phyloP scores from a whole-genome alignment of 2,797 vertebrate genomes.

The Oreortyx pictus region DNA sequence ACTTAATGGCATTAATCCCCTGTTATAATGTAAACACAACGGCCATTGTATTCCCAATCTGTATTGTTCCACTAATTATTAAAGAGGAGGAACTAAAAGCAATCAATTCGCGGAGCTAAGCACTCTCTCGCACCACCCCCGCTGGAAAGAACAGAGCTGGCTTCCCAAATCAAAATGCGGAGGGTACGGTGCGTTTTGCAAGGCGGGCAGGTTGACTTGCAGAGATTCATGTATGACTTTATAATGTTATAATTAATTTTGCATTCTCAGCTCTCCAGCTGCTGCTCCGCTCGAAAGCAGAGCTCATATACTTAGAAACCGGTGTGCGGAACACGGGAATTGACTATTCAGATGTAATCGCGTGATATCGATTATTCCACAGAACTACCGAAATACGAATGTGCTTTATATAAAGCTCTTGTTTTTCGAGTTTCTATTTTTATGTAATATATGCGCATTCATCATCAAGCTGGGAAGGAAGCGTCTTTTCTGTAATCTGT shows the following conservation, averaged over 20 bases:
- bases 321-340: constrained; percentile 54
- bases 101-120: constrained; percentile 57
- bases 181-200: constrained; percentile 12
- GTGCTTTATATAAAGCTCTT: not conserved
- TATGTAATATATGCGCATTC: constrained; percentile 39
- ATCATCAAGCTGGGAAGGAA: constrained; percentile 33
- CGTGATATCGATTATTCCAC: constrained; percentile 65
- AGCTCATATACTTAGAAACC: constrained; percentile 60
- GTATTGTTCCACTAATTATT: constrained; percentile 75
- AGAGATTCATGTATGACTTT: constrained; percentile 43
- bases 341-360: constrained; percentile 70
- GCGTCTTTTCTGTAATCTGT: constrained; percentile 55
- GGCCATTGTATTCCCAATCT: constrained; percentile 72
- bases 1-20: constrained; percentile 74
- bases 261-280: constrained; percentile 39
- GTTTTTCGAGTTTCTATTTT: constrained; percentile 42
- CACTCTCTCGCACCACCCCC: constrained; percentile 19
- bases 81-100: constrained; percentile 66
- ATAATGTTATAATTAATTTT: constrained; percentile 73
- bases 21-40: constrained; percentile 73
- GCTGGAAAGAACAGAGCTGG: not conserved
- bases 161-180: constrained; percentile 49
- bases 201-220: constrained; percentile 12
- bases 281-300: constrained; percentile 47
- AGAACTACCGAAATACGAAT: constrained; percentile 55